Evolutionary conservation across 2,888 invertebrate genomes (phyloP).

Genomic region (Drosophila nr. medialis): DNA sequence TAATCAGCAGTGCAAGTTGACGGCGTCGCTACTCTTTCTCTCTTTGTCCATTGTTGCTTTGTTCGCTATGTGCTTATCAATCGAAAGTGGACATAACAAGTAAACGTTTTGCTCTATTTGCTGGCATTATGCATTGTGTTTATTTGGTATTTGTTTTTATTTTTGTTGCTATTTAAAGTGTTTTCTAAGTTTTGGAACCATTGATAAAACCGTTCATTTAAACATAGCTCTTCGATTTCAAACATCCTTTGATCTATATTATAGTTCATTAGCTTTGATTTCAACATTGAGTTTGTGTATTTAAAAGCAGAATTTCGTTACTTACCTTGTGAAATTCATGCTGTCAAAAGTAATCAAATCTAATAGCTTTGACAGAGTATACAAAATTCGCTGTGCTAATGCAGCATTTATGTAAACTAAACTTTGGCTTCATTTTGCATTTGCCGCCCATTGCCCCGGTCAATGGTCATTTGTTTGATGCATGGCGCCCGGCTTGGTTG

Average conservation of each 20-base stretch:
- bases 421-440: slow-evolving; percentile 14
- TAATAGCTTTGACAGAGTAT: slow-evolving; percentile 1
- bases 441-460: slow-evolving; percentile 4
- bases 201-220: neutral
- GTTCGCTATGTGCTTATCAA: slow-evolving; percentile 61
- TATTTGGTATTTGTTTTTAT: neutral
- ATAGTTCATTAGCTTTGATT: neutral
- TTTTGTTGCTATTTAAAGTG: neutral
- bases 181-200: neutral
- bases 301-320: neutral
- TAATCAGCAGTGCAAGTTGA: slow-evolving; percentile 56
- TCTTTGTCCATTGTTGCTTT: slow-evolving; percentile 24
- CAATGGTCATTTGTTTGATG: slow-evolving; percentile 32
- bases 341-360: neutral
- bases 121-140: slow-evolving; percentile 9
- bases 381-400: slow-evolving; percentile 1
- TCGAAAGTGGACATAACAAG: slow-evolving; percentile 23
- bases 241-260: neutral
- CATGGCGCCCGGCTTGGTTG: slow-evolving; percentile 28
- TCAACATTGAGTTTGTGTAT: neutral
- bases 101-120: slow-evolving; percentile 50
- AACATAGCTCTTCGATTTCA: neutral
- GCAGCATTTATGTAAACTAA: slow-evolving; percentile 11
- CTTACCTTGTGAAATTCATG: neutral
- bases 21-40: slow-evolving; percentile 6